Conservation (phyloP, 2,888 invertebrate genomes). For the Noctua fimbriata region DNA sequence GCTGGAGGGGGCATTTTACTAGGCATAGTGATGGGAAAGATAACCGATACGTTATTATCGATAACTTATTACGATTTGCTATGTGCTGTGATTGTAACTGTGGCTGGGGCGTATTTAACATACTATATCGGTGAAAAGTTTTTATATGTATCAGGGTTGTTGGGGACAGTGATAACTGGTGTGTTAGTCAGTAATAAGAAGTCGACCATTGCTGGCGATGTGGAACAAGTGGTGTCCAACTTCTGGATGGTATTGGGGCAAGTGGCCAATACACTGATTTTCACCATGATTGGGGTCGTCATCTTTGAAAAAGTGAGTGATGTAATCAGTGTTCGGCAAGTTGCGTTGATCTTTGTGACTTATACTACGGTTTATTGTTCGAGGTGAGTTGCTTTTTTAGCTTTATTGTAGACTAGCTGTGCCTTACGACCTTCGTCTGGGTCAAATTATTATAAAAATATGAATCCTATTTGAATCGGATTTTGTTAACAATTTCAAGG, state of each 20-base stretch:
- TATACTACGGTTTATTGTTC: slow-evolving; percentile 87
- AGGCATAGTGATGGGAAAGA: slow-evolving; percentile 83
- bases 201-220: slow-evolving; percentile 82
- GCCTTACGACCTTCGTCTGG: no score
- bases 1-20: slow-evolving; percentile 83
- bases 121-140: slow-evolving; percentile 86
- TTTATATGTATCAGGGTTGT: slow-evolving; percentile 84
- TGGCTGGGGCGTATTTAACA: slow-evolving; percentile 83
- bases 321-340: slow-evolving; percentile 82
- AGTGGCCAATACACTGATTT: slow-evolving; percentile 89
- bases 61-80: slow-evolving; percentile 83
- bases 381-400: slow-evolving; percentile 67
- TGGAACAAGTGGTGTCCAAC: slow-evolving; percentile 80
- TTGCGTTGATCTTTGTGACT: slow-evolving; percentile 83
- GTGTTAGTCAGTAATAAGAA: slow-evolving; percentile 82
- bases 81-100: slow-evolving; percentile 82
- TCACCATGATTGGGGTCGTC: slow-evolving; percentile 91
- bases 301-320: slow-evolving; percentile 89
- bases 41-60: slow-evolving; percentile 79
- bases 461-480: no score
- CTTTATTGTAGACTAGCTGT: no score
- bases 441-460: no score
- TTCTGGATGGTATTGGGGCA: slow-evolving; percentile 83
- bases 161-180: slow-evolving; percentile 82
- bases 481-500: no score